Conservation (phyloP, 2,113 vertebrate species). For the Anguilla rostrata region DNA sequence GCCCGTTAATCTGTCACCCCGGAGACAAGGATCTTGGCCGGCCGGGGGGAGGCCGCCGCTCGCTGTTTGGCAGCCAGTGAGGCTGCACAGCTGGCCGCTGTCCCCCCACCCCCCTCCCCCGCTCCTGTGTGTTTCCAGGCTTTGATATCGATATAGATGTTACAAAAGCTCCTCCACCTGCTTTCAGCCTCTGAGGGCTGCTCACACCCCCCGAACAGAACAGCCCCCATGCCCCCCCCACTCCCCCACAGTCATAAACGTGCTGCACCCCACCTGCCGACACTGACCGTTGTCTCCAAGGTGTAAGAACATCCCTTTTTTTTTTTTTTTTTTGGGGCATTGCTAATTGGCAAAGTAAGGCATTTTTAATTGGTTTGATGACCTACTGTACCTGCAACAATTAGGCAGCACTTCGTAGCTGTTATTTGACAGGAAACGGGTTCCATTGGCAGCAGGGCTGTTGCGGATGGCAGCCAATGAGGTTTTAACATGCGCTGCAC, state of each 20-base stretch:
- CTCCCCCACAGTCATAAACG: background rate
- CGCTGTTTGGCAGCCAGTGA: slow-evolving; percentile 54
- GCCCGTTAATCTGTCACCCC: slow-evolving; percentile 60
- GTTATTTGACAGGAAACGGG: background rate
- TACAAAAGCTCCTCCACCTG: slow-evolving; percentile 48
- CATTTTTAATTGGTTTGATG: background rate
- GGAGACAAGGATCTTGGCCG: slow-evolving; percentile 61
- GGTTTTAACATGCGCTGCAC: no score
- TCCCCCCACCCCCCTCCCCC: slow-evolving; percentile 47
- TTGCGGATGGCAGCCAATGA: background rate
- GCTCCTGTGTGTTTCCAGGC: slow-evolving; percentile 47
- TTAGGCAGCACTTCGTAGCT: background rate
- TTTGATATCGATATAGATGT: slow-evolving; percentile 65
- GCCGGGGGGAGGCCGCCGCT: slow-evolving; percentile 50
- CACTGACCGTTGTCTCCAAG: no score
- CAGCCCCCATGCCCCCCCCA: background rate
- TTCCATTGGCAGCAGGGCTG: background rate
- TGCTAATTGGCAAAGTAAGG: background rate
- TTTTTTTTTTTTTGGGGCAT: background rate
- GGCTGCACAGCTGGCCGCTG: slow-evolving; percentile 48
- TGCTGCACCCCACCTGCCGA: background rate
- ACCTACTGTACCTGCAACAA: background rate
- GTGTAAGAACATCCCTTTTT: background rate
- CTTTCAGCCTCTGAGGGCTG: background rate
- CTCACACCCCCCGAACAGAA: background rate